A percentile compares a stretch with the other conserved stretches of the same genome.
Conservation (phyloP, 1,140 invertebrate species). For the Pseudomyrmex flavicornis region DNA sequence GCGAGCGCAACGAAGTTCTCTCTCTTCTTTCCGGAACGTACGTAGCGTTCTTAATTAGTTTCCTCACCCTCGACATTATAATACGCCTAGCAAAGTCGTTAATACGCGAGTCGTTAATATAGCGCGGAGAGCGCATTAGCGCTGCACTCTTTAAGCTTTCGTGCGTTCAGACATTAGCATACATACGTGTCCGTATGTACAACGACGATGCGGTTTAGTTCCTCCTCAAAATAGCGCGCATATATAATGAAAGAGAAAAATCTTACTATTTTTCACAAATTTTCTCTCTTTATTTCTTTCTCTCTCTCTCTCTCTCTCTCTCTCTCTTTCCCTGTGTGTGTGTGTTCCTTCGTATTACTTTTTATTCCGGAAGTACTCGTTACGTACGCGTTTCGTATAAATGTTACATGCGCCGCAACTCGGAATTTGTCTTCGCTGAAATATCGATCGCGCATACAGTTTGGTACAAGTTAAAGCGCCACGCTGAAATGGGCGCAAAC, state of each 20-base stretch:
- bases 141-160: conserved; percentile 57
- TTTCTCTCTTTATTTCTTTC: neutral
- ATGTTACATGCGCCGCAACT: conserved; percentile 40
- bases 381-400: conserved; percentile 22
- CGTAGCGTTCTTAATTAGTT: conserved; percentile 73
- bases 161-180: conserved; percentile 55
- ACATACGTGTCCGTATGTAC: conserved; percentile 14
- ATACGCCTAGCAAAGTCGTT: conserved; percentile 66
- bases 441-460: conserved; percentile 22
- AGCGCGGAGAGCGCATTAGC: conserved; percentile 49
- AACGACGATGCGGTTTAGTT: conserved; percentile 37
- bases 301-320: neutral
- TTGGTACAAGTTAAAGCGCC: neutral
- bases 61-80: conserved; percentile 65
- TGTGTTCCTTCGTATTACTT: too few relatives aligned
- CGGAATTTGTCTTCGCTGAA: conserved; percentile 31
- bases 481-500: neutral
- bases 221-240: neutral
- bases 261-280: neutral
- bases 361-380: neutral
- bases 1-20: conserved; percentile 36
- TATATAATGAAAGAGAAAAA: neutral
- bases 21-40: conserved; percentile 48
- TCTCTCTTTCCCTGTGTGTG: neutral
- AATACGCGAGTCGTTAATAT: conserved; percentile 63